These are phyloP conservation scores for Rynchops niger DNA, from an alignment of 2,113 vertebrate genomes.

Conservation along the genomic window DNA sequence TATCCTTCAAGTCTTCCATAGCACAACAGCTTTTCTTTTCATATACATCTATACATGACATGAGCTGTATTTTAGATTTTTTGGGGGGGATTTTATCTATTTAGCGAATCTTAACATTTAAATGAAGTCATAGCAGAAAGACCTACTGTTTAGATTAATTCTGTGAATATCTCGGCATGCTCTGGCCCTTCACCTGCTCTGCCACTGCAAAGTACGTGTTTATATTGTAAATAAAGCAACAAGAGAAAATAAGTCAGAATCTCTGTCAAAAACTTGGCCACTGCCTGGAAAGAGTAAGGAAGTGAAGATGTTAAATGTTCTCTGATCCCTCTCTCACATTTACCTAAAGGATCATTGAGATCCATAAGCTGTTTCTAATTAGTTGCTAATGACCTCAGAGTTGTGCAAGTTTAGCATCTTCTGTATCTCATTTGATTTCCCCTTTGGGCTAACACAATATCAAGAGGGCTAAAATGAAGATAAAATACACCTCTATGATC, in stretches of 20 bases:
- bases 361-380: conserved; percentile 76
- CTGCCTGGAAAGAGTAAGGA: not conserved
- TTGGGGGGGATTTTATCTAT: not conserved
- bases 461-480: conserved; percentile 69
- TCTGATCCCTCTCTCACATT: conserved; percentile 15
- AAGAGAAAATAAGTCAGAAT: not conserved
- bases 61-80: not conserved
- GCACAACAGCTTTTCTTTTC: not conserved
- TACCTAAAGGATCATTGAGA: conserved; percentile 61
- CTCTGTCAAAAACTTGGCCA: not conserved
- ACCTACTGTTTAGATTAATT: not conserved
- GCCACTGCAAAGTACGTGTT: not conserved
- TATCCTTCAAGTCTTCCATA: not conserved
- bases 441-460: conserved; percentile 69
- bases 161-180: not conserved
- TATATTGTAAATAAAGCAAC: not conserved
- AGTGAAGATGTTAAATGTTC: conserved; percentile 51
- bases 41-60: not conserved
- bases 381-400: conserved; percentile 74
- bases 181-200: not conserved
- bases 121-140: not conserved
- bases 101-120: not conserved
- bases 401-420: conserved; percentile 71
- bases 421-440: conserved; percentile 71
- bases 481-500: conserved; percentile 58